phyloP scores from a whole-genome alignment of 2,797 vertebrate genomes.

The Pelodytes ibericus region DNA sequence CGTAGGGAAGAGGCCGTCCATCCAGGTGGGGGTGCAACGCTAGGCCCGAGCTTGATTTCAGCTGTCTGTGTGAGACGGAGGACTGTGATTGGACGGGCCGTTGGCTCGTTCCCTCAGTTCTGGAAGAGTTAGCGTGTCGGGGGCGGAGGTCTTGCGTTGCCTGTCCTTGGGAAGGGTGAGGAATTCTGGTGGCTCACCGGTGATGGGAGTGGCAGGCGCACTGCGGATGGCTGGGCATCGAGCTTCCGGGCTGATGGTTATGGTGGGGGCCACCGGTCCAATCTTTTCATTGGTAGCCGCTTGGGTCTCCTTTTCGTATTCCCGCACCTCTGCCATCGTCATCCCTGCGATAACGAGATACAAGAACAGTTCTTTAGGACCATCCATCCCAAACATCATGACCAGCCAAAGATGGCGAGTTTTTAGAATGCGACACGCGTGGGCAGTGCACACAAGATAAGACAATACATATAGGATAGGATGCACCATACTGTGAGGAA shows the following conservation, averaged over 20 bases:
- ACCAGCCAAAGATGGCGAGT: no score
- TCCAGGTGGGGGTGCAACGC: not conserved
- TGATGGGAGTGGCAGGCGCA: constrained; percentile 67
- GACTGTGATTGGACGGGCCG: constrained; percentile 9
- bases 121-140: constrained; percentile 68
- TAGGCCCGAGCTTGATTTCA: not conserved
- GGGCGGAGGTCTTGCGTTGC: constrained; percentile 69
- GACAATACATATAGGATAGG: no score
- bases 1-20: constrained; percentile 2
- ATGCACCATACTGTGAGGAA: no score
- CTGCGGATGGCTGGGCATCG: constrained; percentile 61
- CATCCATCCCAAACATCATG: no score
- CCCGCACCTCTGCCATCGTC: constrained; percentile 85
- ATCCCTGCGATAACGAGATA: constrained; percentile 70
- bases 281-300: constrained; percentile 86
- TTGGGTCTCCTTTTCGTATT: constrained; percentile 81
- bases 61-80: constrained; percentile 33
- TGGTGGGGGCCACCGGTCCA: constrained; percentile 67
- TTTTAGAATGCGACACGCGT: no score
- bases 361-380: not conserved
- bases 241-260: constrained; percentile 65
- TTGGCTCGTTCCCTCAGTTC: constrained; percentile 62
- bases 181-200: constrained; percentile 70
- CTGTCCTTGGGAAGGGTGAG: constrained; percentile 67
- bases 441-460: no score